Percentiles rank a stretch among this genome's conserved stretches.
phyloP scores from a whole-genome alignment of 2,113 vertebrate species.

The Scytalopus superciliaris region DNA sequence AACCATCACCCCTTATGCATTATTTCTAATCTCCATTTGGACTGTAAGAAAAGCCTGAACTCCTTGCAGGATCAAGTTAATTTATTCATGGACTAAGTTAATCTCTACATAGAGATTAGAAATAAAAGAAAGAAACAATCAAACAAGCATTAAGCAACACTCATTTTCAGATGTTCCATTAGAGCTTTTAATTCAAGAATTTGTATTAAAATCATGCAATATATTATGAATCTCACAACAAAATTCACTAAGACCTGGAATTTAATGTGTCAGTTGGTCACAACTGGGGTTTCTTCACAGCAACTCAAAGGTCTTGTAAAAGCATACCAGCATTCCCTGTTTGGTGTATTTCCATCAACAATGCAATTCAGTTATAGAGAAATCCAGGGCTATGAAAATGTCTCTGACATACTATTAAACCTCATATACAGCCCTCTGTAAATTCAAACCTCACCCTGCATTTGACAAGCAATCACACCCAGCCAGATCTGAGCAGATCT shows the following conservation, averaged over 20 bases:
- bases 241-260: background rate
- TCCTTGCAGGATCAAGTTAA: background rate
- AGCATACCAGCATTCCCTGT: background rate
- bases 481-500: background rate
- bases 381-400: background rate
- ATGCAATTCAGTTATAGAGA: background rate
- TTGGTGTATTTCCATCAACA: background rate
- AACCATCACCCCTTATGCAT: background rate
- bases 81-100: background rate
- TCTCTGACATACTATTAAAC: background rate
- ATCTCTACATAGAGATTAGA: background rate
- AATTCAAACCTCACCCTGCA: background rate
- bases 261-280: background rate
- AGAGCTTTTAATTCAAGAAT: background rate
- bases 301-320: background rate
- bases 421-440: rapidly evolving
- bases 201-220: background rate
- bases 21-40: background rate
- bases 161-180: background rate
- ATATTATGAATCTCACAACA: background rate
- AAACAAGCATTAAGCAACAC: background rate
- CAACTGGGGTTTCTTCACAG: background rate
- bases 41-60: background rate
- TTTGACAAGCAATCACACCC: background rate
- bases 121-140: background rate